phyloP scores from a whole-genome alignment of 2,888 invertebrate genomes.

The Leucoma salicis region DNA sequence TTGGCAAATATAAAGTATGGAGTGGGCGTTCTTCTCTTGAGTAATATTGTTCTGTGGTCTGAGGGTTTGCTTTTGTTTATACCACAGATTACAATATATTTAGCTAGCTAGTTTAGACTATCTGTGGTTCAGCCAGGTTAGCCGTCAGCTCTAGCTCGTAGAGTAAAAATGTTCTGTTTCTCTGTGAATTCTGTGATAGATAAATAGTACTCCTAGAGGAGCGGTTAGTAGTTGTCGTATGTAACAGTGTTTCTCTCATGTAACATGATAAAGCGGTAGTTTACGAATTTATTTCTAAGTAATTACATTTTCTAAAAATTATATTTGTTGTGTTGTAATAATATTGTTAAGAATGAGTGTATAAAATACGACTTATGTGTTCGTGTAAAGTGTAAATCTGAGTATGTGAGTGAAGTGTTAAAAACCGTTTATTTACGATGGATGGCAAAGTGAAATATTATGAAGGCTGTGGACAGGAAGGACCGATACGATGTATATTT shows the following conservation, averaged over 20 bases:
- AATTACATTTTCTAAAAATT: slow-evolving; percentile 41
- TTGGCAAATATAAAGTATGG: no score
- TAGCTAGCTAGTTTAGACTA: no score
- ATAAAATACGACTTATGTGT: slow-evolving; percentile 15
- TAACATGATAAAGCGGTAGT: slow-evolving; percentile 15
- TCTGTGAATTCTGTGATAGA: no score
- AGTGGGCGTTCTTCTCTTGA: no score
- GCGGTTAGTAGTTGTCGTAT: no score
- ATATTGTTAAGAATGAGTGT: slow-evolving; percentile 16
- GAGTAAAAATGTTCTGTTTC: no score
- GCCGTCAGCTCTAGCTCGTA: no score
- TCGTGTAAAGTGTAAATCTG: slow-evolving; percentile 13
- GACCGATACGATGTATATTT: slow-evolving; percentile 89
- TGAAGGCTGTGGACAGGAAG: slow-evolving; percentile 85
- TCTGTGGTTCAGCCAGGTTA: no score
- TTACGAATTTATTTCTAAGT: slow-evolving; percentile 16
- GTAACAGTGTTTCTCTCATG: slow-evolving; percentile 42
- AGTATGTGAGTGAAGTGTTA: slow-evolving; percentile 38
- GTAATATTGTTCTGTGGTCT: no score
- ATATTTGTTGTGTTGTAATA: slow-evolving; percentile 29
- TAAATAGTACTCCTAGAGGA: no score
- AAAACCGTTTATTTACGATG: slow-evolving; percentile 53
- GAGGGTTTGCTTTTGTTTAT: no score
- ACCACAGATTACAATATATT: no score
- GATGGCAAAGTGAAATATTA: slow-evolving; percentile 74